phyloP scores from a whole-genome alignment of 2,113 vertebrate genomes.

The Upupa epops region DNA sequence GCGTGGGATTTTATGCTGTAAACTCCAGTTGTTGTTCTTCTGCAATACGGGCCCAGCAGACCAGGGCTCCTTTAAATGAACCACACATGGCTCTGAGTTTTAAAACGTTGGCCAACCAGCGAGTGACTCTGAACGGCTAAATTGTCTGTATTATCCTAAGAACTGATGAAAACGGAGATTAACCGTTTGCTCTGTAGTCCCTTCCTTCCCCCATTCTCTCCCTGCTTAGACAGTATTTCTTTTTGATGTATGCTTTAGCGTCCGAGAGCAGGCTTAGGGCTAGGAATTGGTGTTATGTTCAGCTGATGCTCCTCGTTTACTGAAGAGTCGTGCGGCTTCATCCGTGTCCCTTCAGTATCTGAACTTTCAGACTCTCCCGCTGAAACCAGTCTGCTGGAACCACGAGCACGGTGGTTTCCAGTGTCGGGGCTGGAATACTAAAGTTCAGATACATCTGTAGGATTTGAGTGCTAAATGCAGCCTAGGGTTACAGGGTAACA shows the following conservation, averaged over 20 bases:
- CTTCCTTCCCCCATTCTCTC: neutral
- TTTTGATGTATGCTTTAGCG: neutral
- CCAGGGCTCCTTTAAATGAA: neutral
- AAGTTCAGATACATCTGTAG: neutral
- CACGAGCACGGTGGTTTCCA: fast-evolving
- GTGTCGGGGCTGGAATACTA: neutral
- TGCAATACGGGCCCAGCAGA: neutral
- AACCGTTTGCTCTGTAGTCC: neutral
- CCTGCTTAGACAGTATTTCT: neutral
- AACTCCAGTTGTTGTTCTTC: neutral
- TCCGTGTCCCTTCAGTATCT: neutral
- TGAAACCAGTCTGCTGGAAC: neutral
- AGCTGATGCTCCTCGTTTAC: neutral
- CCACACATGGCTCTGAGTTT: neutral
- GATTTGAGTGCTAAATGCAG: neutral
- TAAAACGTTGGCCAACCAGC: neutral
- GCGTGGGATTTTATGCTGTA: neutral
- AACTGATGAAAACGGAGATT: neutral
- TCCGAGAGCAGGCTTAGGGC: neutral
- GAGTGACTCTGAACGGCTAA: neutral
- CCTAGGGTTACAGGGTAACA: neutral
- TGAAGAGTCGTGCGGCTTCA: neutral
- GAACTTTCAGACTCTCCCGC: neutral
- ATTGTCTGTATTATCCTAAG: neutral
- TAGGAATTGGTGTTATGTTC: fast-evolving